Evolutionary conservation across 2,888 invertebrate genomes (phyloP), one percentile per base, ranked within the genome.

Genomic region (Galeopsomyia nigrocyanea): DNA sequence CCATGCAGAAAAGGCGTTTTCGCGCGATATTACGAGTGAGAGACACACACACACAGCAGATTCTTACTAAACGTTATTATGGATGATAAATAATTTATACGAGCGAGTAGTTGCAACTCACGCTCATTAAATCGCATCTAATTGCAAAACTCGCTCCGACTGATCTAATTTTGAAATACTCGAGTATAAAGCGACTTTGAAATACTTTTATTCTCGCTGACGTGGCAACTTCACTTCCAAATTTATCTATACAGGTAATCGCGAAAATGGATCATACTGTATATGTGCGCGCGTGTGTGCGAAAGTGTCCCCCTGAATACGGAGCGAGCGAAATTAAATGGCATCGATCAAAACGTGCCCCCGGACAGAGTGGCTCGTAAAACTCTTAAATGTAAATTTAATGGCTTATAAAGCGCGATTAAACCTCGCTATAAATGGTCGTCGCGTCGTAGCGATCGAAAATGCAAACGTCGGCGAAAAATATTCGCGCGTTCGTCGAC

Each of bases 81-180:
- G 71, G 47, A 70, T 74, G 63, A 71, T 71, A 74, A 74, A 74
- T 68, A 71, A 70, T 71, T 74, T 68, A 65, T 68, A 62, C 19
- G 2, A 26, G 21, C 39, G 13, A 1, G 17, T 21, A 14, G 21
- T 10, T n/a, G 49, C n/a, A 55, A 55, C 50, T 66, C 13, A 39
- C 31, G n/a, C n/a, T 65, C 64, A 62, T 68, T 75, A 66, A 71
- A 71, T 71, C 66, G 65, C 46, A 17, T 60, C n/a, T 57, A 71
- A 61, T 71, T 71, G 57, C 57, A 50, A 69, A 71, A 66, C 10
- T 47, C n/a, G 16, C 65, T n/a, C 46, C n/a, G 57, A 69, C 31
- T 31, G 69, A 62, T 66, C 56, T 73, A 73, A 68, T 73, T 68
- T 68, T 68, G 63, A 68, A 72, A 72, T 64, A 21, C 46, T 60